Evolutionary conservation across 2,797 vertebrate genomes (phyloP).

Genomic region (Avahi laniger): DNA sequence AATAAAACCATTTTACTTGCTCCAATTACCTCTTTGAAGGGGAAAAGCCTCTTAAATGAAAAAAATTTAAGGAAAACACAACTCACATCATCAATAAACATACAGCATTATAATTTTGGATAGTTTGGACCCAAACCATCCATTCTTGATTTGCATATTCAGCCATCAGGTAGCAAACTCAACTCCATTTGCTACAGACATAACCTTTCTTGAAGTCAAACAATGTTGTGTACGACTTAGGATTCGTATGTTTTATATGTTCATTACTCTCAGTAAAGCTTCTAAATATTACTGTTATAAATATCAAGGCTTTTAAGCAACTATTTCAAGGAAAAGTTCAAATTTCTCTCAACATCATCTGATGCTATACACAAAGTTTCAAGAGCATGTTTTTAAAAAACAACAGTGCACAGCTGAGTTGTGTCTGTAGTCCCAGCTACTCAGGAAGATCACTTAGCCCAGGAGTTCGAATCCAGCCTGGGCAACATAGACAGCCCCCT

Average conservation of each 20-base stretch:
- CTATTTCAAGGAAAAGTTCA: conserved; percentile 17
- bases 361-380: conserved; percentile 53
- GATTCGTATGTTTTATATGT: neutral
- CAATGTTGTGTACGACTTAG: fast-evolving
- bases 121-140: neutral
- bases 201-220: neutral
- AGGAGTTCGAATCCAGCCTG: neutral
- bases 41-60: neutral
- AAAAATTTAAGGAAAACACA: conserved; percentile 10
- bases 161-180: neutral
- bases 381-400: neutral
- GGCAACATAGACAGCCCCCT: neutral
- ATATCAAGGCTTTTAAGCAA: conserved; percentile 2
- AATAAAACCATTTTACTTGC: conserved; percentile 37
- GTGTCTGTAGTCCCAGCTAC: neutral
- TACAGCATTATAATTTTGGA: neutral
- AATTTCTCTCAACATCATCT: conserved; percentile 12
- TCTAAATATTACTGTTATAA: neutral
- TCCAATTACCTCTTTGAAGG: neutral
- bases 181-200: neutral
- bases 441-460: neutral
- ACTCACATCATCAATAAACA: neutral
- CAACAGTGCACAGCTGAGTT: neutral
- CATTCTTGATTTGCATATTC: neutral
- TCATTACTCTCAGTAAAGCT: neutral